Evolutionary conservation across 2,888 invertebrate genomes (phyloP).

Genomic region (Folsomia manolachei): DNA sequence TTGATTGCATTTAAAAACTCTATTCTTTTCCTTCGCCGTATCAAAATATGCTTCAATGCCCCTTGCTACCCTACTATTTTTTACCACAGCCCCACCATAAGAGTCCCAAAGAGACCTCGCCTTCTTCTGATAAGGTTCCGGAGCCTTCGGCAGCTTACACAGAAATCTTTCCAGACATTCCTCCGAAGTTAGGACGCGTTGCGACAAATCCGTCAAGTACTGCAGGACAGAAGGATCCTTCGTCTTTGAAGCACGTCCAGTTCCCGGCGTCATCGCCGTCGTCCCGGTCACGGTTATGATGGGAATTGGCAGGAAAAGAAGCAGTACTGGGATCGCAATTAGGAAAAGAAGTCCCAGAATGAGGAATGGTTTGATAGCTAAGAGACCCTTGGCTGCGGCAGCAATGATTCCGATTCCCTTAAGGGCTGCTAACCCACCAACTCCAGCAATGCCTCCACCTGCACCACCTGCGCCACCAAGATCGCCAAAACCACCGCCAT

Average conservation of each 20-base stretch:
- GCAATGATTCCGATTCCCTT: conserved; percentile 31
- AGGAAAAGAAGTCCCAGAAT: conserved; percentile 42
- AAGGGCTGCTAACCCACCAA: conserved; percentile 27
- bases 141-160: conserved; percentile 47
- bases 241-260: conserved; percentile 23
- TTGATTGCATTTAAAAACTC: conserved; percentile 47
- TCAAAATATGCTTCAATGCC: conserved; percentile 48
- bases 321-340: conserved; percentile 39
- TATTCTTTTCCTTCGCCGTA: conserved; percentile 30
- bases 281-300: conserved; percentile 42
- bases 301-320: conserved; percentile 45
- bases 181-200: conserved; percentile 44
- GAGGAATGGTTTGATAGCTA: conserved; percentile 43
- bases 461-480: conserved; percentile 33
- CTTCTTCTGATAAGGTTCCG: conserved; percentile 42
- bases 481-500: conserved; percentile 27
- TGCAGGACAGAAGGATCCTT: conserved; percentile 14
- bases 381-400: conserved; percentile 35
- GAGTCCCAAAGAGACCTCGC: conserved; percentile 46
- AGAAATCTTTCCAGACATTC: conserved; percentile 47
- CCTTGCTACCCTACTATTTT: conserved; percentile 33
- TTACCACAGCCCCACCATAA: conserved; percentile 42
- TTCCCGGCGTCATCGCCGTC: neutral
- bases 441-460: conserved; percentile 26
- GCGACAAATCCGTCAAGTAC: conserved; percentile 40